These are phyloP conservation scores for Diadema setosum DNA, from an alignment of 35 echinoderm and acorn worm genomes.

Conservation along the genomic window DNA sequence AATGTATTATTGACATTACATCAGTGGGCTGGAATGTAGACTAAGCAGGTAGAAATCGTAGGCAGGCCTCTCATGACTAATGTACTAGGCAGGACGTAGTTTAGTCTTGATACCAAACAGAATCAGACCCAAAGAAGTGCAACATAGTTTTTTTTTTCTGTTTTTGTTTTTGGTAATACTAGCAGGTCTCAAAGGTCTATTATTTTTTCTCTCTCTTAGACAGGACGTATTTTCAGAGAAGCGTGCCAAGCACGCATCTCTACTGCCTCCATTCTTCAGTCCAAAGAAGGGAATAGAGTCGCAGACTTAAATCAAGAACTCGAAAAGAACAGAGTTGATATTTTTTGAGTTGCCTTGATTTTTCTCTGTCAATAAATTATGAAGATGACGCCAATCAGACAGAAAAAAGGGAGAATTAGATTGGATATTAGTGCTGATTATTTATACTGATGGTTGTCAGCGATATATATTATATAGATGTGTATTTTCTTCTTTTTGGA, in stretches of 20 bases:
- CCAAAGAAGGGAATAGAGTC: background rate
- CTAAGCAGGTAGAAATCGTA: background rate
- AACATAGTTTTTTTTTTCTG: background rate
- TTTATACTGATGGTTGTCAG: no score
- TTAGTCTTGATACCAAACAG: background rate
- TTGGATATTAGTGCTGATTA: no score
- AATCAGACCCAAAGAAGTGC: background rate
- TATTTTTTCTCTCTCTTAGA: background rate
- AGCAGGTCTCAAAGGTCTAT: no score
- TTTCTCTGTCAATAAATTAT: no score
- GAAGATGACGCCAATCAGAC: no score
- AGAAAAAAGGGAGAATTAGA: no score
- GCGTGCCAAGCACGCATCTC: background rate
- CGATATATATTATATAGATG: no score
- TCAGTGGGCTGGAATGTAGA: slow-evolving; percentile 21
- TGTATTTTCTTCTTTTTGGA: background rate
- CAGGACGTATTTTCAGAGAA: background rate
- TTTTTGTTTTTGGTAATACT: no score
- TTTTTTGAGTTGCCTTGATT: no score
- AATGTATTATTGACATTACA: slow-evolving; percentile 33
- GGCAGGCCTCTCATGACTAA: background rate
- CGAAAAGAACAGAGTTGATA: no score
- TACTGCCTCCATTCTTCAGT: background rate
- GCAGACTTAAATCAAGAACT: background rate
- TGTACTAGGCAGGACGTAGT: background rate